Conservation (phyloP, 1,140 invertebrate genomes). For the Rhopalosiphum padi region DNA sequence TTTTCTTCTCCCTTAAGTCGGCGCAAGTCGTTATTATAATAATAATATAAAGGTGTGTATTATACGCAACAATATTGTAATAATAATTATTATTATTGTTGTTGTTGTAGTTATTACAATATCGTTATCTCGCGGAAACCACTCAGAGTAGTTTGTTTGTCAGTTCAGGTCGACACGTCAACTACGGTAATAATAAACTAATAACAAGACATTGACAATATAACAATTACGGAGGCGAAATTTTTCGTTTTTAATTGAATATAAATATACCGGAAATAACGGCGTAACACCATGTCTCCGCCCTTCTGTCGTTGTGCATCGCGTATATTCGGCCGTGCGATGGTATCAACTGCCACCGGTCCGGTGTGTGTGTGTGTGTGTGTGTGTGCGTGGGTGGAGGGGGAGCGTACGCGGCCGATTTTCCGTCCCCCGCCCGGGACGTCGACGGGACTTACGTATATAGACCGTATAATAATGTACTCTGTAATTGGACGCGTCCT, state of each 20-base stretch:
- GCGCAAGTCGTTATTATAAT: background rate
- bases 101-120: no score
- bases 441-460: background rate
- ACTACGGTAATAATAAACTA: background rate
- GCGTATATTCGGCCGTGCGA: background rate
- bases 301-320: no score
- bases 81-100: background rate
- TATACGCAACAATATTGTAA: background rate
- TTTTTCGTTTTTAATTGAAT: background rate
- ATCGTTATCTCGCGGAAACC: slow-evolving; percentile 4
- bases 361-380: no score
- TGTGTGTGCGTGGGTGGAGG: no score
- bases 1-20: no score
- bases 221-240: background rate
- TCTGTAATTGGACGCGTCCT: background rate
- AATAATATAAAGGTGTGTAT: background rate
- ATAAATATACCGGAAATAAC: background rate
- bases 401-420: background rate
- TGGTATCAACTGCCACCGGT: background rate
- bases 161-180: background rate
- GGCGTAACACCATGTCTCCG: background rate
- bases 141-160: background rate
- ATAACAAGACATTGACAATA: background rate
- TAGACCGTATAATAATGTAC: background rate
- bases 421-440: background rate